Evolutionary conservation across 1,140 invertebrate species (phyloP), one percentile per base, ranked within the genome.

Genomic region (Drosophila cardini): DNA sequence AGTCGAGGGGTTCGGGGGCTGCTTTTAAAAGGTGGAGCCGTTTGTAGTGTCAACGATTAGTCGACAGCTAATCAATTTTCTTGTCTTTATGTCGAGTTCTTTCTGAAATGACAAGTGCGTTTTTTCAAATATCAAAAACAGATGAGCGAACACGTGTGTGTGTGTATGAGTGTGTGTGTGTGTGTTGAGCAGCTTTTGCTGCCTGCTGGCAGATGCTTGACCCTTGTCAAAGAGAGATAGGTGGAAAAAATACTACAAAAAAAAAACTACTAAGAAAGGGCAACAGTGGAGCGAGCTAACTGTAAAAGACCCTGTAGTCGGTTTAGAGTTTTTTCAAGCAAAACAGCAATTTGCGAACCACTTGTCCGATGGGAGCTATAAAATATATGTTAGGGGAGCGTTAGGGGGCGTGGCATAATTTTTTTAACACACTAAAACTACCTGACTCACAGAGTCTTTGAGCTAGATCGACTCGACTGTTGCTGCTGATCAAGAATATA

Each of bases 41-140:
- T 48, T 48, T 53, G 46, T 58, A 79, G 83, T 87, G 83, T 87
- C 83, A 84, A 64, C 76, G 84, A 87, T 87, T 87, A 87, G 83
- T 62, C 71, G 84, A 78, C 83, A 87, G 83, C 83, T 83, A 89
- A 87, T 87, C 83, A 89, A 89, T 87, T 75, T 46, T 53, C 48
- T 9, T 30, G 48, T 40, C 34, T 16, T 26, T 40, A 13, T 40
- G 34, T 56, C 15, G 53, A 40, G 34, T 58, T 58, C 43, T 16
- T 60, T 9, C 13, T 26, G 8, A 34, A 56, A 60, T 87, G 84
- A 80, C 84, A 87, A 89, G 84, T 89, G 79, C 80, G 46, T 77
- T 43, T 64, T 74, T 83, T 78, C 65, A 83, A 83, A 80, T 55
- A 36, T 18, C 21, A 2, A 26, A 26, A 26, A 26, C 21, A 26